Conservation (phyloP, 2,888 invertebrate genomes). For the Nomada goodeniana region DNA sequence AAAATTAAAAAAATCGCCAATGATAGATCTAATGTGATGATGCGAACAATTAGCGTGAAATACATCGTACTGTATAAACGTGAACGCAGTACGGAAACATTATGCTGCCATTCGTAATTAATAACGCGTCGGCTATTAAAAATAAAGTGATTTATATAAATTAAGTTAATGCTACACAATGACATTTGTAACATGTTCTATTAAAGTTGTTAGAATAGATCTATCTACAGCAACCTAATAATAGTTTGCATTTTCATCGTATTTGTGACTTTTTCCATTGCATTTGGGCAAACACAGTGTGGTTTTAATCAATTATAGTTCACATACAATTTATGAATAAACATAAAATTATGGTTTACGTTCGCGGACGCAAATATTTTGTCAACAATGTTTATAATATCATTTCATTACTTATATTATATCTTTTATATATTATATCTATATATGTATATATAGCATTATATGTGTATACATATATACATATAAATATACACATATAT, state of each 20-base stretch:
- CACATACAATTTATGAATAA: conserved; percentile 76
- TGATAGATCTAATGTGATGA: conserved; percentile 66
- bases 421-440: conserved; percentile 67
- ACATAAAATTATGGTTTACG: conserved; percentile 73
- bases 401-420: conserved; percentile 76
- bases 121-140: conserved; percentile 65
- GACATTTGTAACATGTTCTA: conserved; percentile 67
- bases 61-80: conserved; percentile 41
- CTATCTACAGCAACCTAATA: conserved; percentile 73
- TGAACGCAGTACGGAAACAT: conserved; percentile 60
- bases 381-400: conserved; percentile 83
- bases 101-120: conserved; percentile 70
- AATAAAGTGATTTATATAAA: conserved; percentile 70
- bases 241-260: conserved; percentile 66
- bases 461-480: conserved; percentile 60
- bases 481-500: conserved; percentile 66
- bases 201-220: conserved; percentile 69
- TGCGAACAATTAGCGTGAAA: conserved; percentile 58
- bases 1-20: conserved; percentile 46
- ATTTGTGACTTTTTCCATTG: conserved; percentile 66
- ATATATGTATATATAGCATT: conserved; percentile 62
- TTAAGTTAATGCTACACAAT: conserved; percentile 71
- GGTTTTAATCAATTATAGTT: conserved; percentile 71
- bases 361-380: conserved; percentile 79
- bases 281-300: conserved; percentile 72